Evolutionary conservation across 2,113 vertebrate genomes (phyloP), one percentile per base, ranked within the genome.

Genomic region (Leptodactylus fuscus): DNA sequence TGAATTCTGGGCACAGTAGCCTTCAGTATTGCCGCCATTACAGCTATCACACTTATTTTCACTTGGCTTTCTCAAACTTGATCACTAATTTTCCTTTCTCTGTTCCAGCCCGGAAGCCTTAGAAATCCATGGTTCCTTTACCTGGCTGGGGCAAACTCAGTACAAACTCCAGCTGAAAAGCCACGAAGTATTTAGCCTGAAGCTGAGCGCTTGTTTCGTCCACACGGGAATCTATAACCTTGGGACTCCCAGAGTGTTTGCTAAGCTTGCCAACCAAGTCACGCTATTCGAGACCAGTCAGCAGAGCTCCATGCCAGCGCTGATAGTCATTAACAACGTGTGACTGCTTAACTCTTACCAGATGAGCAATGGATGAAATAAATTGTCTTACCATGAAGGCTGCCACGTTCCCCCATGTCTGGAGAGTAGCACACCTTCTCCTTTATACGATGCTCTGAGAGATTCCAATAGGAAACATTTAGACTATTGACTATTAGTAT

Each of bases 171-270:
- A 95, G 27, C 94, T 99, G 53, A 91, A 93, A 88, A 92, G 96
- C 58, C 95, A 96, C 87, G 95, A 98, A 88, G 94, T 96, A 4
- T 90, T 89, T 82, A 93, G 93, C 82, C 90, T 98, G 77, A 93
- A 94, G 55, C 92, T 99, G 88, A 95, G 92, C 73, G 98, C 97
- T 70, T 98, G 97, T 88, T 99, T 99, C 22, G 94, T 98, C 81
- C 96, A 95, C 81, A 95, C 97, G 0, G 98, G 97, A 41, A 97
- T 99, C 85, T 99, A 98, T 93, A 98, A 99, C 88, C 95, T 99
- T 44, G 97, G 96, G 89, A 98, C 97, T 1, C 95, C 95, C 0
- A 92, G 96, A 27, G 95, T 99, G 55, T 97, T 97, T 85, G 97
- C 97, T 87, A 97, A 95, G 91, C 94, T 96, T 7, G 92, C 89